Evolutionary conservation across 1,140 invertebrate genomes (phyloP).

Genomic region (Zeugodacus cucurbitae): DNA sequence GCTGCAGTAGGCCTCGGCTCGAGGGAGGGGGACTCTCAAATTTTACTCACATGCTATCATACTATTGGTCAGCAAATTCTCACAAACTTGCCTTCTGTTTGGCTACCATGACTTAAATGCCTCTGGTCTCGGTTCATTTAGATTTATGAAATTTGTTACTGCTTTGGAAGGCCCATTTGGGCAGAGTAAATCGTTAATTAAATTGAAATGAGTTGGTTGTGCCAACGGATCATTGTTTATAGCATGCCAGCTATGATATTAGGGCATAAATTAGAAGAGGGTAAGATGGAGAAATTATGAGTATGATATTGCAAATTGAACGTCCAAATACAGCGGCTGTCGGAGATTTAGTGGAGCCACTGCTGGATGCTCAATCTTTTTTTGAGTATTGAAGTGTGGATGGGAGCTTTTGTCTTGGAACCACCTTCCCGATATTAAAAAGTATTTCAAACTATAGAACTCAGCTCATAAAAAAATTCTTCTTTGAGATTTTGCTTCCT

Average conservation of each 20-base stretch:
- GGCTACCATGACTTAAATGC: background rate
- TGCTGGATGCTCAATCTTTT: too few species aligned
- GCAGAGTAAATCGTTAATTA: conserved; percentile 12
- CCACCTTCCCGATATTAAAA: too few species aligned
- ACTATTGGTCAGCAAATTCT: background rate
- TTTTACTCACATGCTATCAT: background rate
- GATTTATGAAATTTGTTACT: conserved; percentile 26
- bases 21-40: background rate
- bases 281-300: too few species aligned
- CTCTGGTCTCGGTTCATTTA: background rate
- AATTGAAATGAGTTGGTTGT: conserved; percentile 3
- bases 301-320: too few species aligned
- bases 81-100: background rate
- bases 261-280: too few species aligned
- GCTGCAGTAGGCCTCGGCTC: background rate
- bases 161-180: background rate
- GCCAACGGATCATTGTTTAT: background rate
- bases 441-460: too few species aligned
- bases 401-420: too few species aligned
- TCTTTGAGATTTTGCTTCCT: too few species aligned
- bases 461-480: too few species aligned
- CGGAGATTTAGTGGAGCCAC: too few species aligned
- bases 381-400: too few species aligned
- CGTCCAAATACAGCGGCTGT: too few species aligned
- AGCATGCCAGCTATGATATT: background rate